These are phyloP conservation scores for Distichodus sexfasciatus DNA, from an alignment of 2,797 vertebrate species.

Conservation along the genomic window DNA sequence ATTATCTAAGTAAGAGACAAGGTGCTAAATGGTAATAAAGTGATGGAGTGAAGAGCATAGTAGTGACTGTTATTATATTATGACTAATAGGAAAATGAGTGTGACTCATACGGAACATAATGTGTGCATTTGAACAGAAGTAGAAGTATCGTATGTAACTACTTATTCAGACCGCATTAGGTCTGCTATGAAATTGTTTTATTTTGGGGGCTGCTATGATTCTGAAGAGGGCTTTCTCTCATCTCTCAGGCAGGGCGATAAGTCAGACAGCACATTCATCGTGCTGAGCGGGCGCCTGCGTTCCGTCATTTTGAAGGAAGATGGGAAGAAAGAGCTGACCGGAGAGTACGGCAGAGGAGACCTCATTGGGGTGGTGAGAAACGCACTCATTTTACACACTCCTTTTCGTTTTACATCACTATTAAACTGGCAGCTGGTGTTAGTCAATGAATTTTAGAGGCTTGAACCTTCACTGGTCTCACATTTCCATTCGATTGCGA, in stretches of 20 bases:
- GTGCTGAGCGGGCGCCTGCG: conserved; percentile 91
- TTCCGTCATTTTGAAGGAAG: conserved; percentile 88
- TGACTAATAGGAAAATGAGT: no score
- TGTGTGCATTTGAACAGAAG: no score
- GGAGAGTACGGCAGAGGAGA: conserved; percentile 93
- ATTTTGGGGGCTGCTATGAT: no score
- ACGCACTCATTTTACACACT: not conserved
- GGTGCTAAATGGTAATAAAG: no score
- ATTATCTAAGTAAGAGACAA: no score
- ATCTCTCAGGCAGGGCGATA: conserved; percentile 84
- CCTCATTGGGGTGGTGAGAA: conserved; percentile 90
- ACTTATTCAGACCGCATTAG: not conserved
- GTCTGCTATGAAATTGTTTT: not conserved
- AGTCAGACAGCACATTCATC: conserved; percentile 91
- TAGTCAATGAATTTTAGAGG: not conserved
- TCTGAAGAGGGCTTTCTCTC: not conserved
- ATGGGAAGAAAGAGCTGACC: conserved; percentile 90
- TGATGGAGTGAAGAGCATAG: no score
- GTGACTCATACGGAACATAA: no score
- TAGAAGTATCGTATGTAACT: no score
- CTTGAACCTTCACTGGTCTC: no score
- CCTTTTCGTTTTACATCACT: no score
- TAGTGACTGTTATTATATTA: no score
- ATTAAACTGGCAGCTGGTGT: not conserved
- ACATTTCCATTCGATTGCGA: no score